These are phyloP conservation scores for Cremastinae sp. DNA, from an alignment of 2,888 invertebrate species.

Conservation along the genomic window DNA sequence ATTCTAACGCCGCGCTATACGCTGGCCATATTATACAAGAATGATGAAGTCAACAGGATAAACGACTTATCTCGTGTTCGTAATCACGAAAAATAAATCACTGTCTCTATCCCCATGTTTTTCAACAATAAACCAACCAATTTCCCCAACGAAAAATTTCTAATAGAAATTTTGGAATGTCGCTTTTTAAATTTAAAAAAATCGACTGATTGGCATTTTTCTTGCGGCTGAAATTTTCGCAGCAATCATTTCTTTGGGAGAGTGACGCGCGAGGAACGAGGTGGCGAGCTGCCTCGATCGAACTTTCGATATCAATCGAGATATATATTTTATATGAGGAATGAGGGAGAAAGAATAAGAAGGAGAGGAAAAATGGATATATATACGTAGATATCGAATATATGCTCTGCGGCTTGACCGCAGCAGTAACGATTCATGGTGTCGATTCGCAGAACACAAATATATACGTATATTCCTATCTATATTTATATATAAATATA, in stretches of 20 bases:
- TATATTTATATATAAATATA: constrained; percentile 1
- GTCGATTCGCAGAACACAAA: constrained; percentile 8
- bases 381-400: constrained; percentile 73
- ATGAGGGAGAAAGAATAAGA: constrained; percentile 33
- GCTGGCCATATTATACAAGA: constrained; percentile 37
- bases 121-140: no score
- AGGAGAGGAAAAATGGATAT: constrained; percentile 15
- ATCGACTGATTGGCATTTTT: constrained; percentile 38
- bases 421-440: constrained; percentile 58
- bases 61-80: constrained; percentile 49
- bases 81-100: constrained; percentile 54
- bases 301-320: constrained; percentile 75
- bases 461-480: background rate
- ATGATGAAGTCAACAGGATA: constrained; percentile 51
- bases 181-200: no score
- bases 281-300: constrained; percentile 58
- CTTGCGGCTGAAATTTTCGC: constrained; percentile 51
- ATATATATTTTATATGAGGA: constrained; percentile 61
- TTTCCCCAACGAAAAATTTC: no score
- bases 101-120: constrained; percentile 25
- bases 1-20: constrained; percentile 61
- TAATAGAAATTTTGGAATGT: no score
- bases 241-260: constrained; percentile 37
- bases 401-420: constrained; percentile 75
- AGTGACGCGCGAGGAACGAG: no score